These are phyloP conservation scores for Ashinkailepas kermadecensis DNA, from an alignment of 2,888 invertebrate genomes.

Conservation along the genomic window DNA sequence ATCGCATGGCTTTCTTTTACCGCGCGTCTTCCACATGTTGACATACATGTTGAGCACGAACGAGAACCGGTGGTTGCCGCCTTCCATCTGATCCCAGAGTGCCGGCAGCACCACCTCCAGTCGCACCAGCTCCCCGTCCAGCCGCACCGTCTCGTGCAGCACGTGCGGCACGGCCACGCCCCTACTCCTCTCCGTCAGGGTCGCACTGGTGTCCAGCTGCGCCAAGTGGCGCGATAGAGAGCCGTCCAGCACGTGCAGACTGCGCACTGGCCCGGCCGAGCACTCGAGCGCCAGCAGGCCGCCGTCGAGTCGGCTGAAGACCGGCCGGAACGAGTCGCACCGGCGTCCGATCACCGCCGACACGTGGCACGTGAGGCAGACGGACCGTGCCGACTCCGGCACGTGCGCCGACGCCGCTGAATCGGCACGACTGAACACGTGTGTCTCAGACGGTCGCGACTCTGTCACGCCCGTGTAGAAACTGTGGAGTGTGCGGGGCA, in stretches of 20 bases:
- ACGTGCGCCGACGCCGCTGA: background rate
- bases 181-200: background rate
- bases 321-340: background rate
- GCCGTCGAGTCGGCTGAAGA: background rate
- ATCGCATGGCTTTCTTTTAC: no score
- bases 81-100: conserved; percentile 7
- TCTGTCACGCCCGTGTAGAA: background rate
- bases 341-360: background rate
- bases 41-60: background rate
- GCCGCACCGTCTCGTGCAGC: background rate
- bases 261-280: background rate
- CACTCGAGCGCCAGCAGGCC: background rate
- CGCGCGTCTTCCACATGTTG: no score
- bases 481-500: background rate
- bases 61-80: background rate
- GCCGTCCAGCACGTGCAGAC: background rate
- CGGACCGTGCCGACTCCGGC: background rate
- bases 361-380: background rate
- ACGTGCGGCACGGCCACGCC: background rate
- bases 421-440: background rate
- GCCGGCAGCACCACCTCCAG: background rate
- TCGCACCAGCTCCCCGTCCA: background rate
- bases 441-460: background rate
- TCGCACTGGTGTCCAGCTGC: background rate
- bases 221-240: background rate